Evolutionary conservation across 2,797 vertebrate genomes (phyloP).

Genomic region (Crocidura indochinensis): DNA sequence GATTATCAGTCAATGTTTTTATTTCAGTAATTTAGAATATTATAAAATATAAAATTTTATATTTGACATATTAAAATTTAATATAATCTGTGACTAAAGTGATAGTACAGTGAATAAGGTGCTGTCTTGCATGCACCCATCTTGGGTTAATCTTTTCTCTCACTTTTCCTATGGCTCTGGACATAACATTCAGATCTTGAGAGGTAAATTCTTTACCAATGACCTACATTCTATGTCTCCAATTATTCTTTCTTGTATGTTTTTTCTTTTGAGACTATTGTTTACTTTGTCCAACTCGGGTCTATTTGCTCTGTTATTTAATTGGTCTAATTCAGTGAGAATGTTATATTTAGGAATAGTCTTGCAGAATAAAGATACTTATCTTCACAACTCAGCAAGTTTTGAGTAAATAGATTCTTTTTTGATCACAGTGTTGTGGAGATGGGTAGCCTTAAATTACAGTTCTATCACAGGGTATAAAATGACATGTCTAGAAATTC

Average conservation of each 20-base stretch:
- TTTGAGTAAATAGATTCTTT: background rate
- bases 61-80: slow-evolving; percentile 33
- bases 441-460: background rate
- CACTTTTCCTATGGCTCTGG: too few relatives aligned
- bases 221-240: too few relatives aligned
- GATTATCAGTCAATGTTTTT: background rate
- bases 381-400: background rate
- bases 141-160: too few relatives aligned
- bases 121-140: too few relatives aligned
- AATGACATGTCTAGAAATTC: background rate
- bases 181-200: too few relatives aligned
- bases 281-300: background rate
- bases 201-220: too few relatives aligned
- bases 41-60: background rate
- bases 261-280: background rate
- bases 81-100: background rate
- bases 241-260: too few relatives aligned
- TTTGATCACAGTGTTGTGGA: background rate
- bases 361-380: background rate
- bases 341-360: background rate
- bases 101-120: too few relatives aligned
- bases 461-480: background rate
- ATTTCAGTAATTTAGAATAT: background rate
- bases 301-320: too few relatives aligned
- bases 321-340: background rate